Conservation (phyloP, 2,888 invertebrate genomes). For the Malthinus seriepunctatus region DNA sequence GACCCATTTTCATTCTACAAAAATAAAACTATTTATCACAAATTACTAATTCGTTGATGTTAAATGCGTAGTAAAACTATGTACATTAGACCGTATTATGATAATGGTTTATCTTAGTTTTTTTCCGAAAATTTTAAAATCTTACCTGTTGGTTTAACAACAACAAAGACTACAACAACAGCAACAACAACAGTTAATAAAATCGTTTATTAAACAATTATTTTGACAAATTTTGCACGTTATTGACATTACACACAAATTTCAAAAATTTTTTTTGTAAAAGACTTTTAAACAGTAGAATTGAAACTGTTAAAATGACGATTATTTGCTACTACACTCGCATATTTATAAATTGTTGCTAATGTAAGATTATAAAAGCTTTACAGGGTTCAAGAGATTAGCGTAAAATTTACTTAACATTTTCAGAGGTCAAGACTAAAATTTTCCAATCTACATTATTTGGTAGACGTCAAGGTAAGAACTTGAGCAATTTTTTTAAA, state of each 20-base stretch:
- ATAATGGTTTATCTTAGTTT: no score
- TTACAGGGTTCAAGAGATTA: conserved; percentile 2
- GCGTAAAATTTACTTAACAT: conserved; percentile 4
- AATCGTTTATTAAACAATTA: not conserved
- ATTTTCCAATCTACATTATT: not conserved
- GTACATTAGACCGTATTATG: no score
- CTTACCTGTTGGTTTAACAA: not conserved
- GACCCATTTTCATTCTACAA: not conserved
- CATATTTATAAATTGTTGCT: conserved; percentile 5
- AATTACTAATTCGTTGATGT: no score
- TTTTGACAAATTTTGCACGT: not conserved
- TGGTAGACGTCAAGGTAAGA: not conserved
- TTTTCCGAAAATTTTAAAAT: not conserved
- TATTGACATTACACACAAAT: conserved; percentile 4
- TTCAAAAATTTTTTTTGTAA: no score
- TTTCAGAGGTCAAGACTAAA: not conserved
- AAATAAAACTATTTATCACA: not conserved
- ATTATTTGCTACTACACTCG: not conserved
- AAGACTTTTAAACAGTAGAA: no score
- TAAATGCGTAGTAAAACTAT: no score
- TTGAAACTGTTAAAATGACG: no score
- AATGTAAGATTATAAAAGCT: conserved; percentile 1
- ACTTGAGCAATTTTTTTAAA: no score
- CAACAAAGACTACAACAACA: conserved; percentile 2
- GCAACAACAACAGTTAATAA: not conserved